Base-by-base conservation (phyloP, 2,113 vertebrate genomes). In the Grammomys surdaster region DNA sequence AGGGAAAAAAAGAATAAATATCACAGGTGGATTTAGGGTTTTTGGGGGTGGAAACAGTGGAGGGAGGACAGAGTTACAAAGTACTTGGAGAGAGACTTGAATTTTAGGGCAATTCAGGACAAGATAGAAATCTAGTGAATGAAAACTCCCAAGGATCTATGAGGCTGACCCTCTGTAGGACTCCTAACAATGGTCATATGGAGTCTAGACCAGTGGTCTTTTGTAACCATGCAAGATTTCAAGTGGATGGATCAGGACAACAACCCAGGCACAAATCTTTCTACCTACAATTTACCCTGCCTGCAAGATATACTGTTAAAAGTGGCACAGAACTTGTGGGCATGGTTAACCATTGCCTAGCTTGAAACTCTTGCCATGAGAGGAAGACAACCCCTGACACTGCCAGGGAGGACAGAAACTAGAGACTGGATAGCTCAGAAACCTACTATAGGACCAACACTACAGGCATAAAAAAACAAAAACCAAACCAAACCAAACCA, bases 141-240 rank as follows among this genome's bases (percentile, higher is more conserved):
- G 6, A n/a, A 70, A 70, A n/a, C 16, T 70, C 69, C 69, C 69
- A 16, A 6, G 33, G 36, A n/a, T n/a, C 14, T 70, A 19, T 70
- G 14, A n/a, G 69, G 69, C 6, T 36, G 5, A n/a, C 16, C 69
- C 16, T 36, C 2, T 0, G 0, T n/a, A 70, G n/a, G 69, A n/a
- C 14, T 17, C 33, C 69, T 70, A 36, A 16, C 14, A 36, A 36
- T 36, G 69, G 69, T 5, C 14, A 36, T 36, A 36, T 31, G 33
- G 69, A 16, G 14, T 33, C 69, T 17, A 36, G 33, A 36, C 14
- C 14, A 36, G 33, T 11, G 0, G 6, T 36, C 13, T 70, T 5
- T 33, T 70, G 69, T 11, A 70, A 36, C 69, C 14, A 70, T 16
- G 33, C 14, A 70, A 36, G 69, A 17, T 16, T 7, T 33, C 33